A percentile compares a stretch with the other conserved stretches of the same genome.
phyloP scores from a whole-genome alignment of 2,888 invertebrate genomes.

The Drosophila kanekoi region DNA sequence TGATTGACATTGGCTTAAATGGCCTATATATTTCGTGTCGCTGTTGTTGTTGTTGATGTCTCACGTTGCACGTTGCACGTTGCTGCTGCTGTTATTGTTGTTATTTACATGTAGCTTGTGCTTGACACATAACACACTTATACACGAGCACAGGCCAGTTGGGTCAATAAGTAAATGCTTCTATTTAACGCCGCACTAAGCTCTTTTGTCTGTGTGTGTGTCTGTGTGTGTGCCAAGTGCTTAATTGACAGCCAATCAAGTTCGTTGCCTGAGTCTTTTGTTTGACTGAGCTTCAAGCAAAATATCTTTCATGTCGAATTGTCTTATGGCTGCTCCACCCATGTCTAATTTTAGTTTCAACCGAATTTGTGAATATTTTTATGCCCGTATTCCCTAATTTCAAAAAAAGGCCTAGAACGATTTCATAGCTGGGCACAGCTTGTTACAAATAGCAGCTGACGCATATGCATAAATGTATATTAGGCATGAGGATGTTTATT shows the following conservation, averaged over 20 bases:
- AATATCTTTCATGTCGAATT: neutral
- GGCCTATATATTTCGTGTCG: conserved; percentile 60
- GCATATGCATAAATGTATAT: conserved; percentile 12
- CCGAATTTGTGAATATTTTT: too few species aligned
- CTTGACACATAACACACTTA: conserved; percentile 23
- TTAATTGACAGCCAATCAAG: conserved; percentile 57
- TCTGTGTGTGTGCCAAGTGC: conserved; percentile 46
- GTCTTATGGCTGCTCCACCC: too few species aligned
- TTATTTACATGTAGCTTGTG: conserved; percentile 45
- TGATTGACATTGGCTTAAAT: conserved; percentile 78
- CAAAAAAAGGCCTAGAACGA: too few species aligned
- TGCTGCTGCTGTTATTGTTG: conserved; percentile 51
- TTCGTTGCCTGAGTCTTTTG: conserved; percentile 77
- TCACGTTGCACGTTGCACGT: conserved; percentile 14
- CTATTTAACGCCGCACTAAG: conserved; percentile 2
- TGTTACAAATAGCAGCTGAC: conserved; percentile 23
- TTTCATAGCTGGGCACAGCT: conserved; percentile 12
- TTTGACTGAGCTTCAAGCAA: conserved; percentile 14
- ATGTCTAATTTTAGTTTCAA: too few species aligned
- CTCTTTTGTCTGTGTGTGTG: neutral
- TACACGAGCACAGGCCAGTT: conserved; percentile 15
- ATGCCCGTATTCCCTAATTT: too few species aligned
- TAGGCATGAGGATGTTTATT: conserved; percentile 18
- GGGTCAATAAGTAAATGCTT: conserved; percentile 51
- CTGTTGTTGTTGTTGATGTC: conserved; percentile 10